phyloP scores from a whole-genome alignment of 2,113 vertebrate genomes.

The Cyrtonyx montezumae region DNA sequence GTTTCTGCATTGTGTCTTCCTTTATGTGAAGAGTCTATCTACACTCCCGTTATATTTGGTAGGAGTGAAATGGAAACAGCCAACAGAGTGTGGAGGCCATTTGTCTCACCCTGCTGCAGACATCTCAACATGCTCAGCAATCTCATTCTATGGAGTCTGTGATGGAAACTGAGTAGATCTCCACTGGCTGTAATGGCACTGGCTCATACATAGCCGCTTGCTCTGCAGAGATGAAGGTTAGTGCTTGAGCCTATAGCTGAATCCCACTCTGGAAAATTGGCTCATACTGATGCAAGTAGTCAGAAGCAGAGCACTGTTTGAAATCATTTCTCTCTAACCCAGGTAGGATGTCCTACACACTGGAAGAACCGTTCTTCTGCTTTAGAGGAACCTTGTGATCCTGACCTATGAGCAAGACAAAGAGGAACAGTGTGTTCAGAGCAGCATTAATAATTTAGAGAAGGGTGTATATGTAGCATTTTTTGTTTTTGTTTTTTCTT shows the following conservation, averaged over 20 bases:
- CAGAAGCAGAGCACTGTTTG: background rate
- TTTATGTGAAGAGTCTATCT: background rate
- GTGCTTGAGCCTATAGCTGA: background rate
- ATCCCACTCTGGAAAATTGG: background rate
- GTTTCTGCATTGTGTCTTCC: background rate
- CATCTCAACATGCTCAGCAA: accelerated
- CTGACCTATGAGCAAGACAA: background rate
- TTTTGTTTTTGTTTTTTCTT: background rate
- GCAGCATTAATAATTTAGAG: background rate
- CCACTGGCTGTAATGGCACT: background rate
- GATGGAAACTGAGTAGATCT: background rate
- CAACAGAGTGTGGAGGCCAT: background rate
- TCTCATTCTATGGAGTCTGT: background rate
- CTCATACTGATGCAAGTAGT: background rate
- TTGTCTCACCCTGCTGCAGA: background rate
- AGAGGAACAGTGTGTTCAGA: background rate
- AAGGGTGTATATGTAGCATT: accelerated
- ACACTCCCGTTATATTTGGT: background rate
- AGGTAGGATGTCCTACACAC: background rate
- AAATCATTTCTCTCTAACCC: accelerated
- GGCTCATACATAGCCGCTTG: background rate
- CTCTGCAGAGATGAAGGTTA: background rate
- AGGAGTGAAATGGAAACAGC: background rate
- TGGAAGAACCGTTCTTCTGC: background rate
- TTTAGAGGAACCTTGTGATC: background rate